Evolutionary conservation across 1,140 invertebrate species (phyloP), one percentile per base, ranked within the genome.

Genomic region (Pomacea maculata): DNA sequence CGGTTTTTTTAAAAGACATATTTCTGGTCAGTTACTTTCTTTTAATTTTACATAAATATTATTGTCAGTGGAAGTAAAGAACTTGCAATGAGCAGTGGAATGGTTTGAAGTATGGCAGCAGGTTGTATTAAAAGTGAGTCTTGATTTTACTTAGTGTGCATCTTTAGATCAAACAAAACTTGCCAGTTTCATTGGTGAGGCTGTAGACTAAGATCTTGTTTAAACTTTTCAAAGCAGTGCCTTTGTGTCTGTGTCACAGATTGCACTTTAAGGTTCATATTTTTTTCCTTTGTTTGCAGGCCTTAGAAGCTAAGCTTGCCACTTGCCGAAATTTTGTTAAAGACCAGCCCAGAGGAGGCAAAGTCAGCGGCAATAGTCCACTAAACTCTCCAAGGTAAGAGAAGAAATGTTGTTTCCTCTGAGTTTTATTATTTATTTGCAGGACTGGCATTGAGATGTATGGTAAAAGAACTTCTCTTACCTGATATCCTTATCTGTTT

Each of bases 281-380:
- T 71, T 70, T 12, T 45, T 67, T 78, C 94, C 94, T 88, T 86
- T 73, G 83, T 85, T 25, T 85, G 54, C 86, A 92, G 89, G 92
- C 92, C 72, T 84, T 93, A 83, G 93, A 93, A 87, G 90, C 90
- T 61, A 93, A 93, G 82, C 85, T 93, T 80, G 92, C 92, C 19
- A 92, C 92, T 12, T 93, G 92, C 87, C 86, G 91, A 85, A 92
- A 91, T 84, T 91, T 91, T 86, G 90, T 91, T 74, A 91, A 91
- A 85, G 90, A 91, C 82, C 88, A 86, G 77, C 88, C 89, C 57
- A 80, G 83, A 73, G 85, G 85, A 84, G 85, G 85, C 78, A 87
- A 85, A 29, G 65, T 85, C 68, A 81, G 80, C 29, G 81, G 81
- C 15, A 82, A 80, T n/a, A 90, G 86, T 78, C 86, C 88, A 5